Evolutionary conservation across 2,888 invertebrate species (phyloP).

Genomic region (Helobdella robusta): DNA sequence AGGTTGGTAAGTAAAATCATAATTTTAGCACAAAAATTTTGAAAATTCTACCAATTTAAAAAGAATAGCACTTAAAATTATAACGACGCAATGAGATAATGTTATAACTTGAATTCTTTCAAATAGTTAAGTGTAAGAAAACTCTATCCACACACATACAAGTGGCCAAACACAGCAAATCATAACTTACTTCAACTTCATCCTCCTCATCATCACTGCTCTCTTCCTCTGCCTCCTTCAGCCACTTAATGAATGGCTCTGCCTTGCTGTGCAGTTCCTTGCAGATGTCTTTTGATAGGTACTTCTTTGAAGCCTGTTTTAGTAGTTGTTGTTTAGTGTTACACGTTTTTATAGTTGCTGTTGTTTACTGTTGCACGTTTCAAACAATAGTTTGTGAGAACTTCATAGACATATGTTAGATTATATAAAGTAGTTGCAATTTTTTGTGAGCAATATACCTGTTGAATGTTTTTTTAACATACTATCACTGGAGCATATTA

Average conservation of each 20-base stretch:
- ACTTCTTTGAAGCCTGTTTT: conserved; percentile 63
- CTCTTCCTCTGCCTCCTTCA: conserved; percentile 85
- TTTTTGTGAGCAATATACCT: too few species aligned
- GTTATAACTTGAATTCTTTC: background rate
- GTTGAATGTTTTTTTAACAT: too few species aligned
- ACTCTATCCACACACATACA: background rate
- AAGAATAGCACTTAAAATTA: background rate
- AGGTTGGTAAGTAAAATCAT: background rate
- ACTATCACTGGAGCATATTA: too few species aligned
- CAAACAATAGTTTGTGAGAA: background rate
- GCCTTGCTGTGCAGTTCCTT: conserved; percentile 85
- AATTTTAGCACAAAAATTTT: background rate
- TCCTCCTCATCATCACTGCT: conserved; percentile 64
- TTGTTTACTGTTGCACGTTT: background rate
- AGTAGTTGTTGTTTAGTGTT: background rate
- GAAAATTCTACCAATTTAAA: too few species aligned
- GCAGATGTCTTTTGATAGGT: conserved; percentile 70
- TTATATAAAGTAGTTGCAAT: too few species aligned
- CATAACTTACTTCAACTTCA: conserved; percentile 54
- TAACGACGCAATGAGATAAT: background rate
- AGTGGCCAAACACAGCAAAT: background rate
- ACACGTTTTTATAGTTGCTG: background rate
- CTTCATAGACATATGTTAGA: too few species aligned
- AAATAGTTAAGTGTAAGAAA: too few species aligned
- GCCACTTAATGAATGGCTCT: conserved; percentile 87